Conservation (phyloP, 1,140 invertebrate species). For the Oncopodura yosiiana region DNA sequence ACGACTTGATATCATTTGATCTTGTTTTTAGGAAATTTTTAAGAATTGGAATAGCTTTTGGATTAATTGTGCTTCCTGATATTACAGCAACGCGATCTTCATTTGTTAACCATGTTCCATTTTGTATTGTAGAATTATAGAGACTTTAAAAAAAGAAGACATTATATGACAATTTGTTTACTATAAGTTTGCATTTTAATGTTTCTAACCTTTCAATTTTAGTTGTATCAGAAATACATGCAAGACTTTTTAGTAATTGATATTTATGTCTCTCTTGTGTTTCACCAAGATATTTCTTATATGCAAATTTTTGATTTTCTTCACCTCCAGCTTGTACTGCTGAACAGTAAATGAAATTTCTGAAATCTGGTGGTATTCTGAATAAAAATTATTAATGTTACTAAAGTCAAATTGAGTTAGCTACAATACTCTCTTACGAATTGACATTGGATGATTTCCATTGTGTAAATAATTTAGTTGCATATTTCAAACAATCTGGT, state of each 20-base stretch:
- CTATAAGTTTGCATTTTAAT: too few relatives aligned
- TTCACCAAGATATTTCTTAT: neutral
- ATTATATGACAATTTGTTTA: too few relatives aligned
- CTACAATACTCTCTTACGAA: neutral
- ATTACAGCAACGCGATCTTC: neutral
- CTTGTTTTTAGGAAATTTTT: neutral
- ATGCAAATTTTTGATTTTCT: slow-evolving; percentile 4
- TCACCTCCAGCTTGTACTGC: slow-evolving; percentile 5
- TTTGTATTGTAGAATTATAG: neutral
- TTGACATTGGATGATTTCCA: slow-evolving; percentile 1
- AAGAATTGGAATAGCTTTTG: neutral
- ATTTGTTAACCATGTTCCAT: neutral
- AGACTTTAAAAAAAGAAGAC: too few relatives aligned
- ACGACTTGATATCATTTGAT: neutral
- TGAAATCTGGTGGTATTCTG: slow-evolving; percentile 12
- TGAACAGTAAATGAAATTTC: slow-evolving; percentile 14
- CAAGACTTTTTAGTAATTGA: slow-evolving; percentile 1
- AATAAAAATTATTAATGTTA: neutral
- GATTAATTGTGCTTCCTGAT: neutral
- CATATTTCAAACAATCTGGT: slow-evolving; percentile 6
- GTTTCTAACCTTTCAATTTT: neutral
- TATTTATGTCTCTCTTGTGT: neutral
- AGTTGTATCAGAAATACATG: neutral
- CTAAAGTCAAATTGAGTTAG: neutral
- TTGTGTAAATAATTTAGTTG: neutral